Conservation (phyloP, 2,113 vertebrate genomes). For the Percopsis transmontana region DNA sequence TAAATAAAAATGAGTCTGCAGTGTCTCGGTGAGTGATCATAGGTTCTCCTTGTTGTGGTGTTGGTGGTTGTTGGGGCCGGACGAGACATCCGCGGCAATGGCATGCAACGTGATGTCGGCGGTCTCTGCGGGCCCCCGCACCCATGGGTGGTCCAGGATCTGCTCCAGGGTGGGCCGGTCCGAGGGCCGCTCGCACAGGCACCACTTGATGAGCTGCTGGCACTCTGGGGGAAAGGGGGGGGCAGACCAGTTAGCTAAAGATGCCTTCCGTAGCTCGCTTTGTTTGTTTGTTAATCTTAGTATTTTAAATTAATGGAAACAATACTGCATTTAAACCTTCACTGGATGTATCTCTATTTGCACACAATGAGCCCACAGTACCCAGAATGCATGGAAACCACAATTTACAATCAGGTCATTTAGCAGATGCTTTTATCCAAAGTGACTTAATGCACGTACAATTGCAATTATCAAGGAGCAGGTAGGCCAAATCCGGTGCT, state of each 20-base stretch:
- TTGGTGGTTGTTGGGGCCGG: slow-evolving; percentile 57
- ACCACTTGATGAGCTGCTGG: slow-evolving; percentile 89
- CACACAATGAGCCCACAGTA: too few relatives aligned
- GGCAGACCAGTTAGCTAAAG: too few relatives aligned
- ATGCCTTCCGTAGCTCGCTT: background rate
- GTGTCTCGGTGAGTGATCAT: slow-evolving; percentile 72
- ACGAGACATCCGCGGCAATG: slow-evolving; percentile 76
- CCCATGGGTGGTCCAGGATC: slow-evolving; percentile 88
- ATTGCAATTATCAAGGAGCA: too few relatives aligned
- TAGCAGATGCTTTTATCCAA: too few relatives aligned
- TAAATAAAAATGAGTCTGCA: slow-evolving; percentile 69
- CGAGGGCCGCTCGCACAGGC: slow-evolving; percentile 87
- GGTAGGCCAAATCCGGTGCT: too few relatives aligned
- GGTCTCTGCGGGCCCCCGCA: slow-evolving; percentile 78
- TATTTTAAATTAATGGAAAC: too few relatives aligned
- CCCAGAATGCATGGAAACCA: too few relatives aligned
- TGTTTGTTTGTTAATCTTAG: background rate
- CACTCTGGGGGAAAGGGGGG: slow-evolving; percentile 73
- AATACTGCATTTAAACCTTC: too few relatives aligned
- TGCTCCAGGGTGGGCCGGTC: slow-evolving; percentile 89
- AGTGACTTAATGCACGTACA: too few relatives aligned
- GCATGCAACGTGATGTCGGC: slow-evolving; percentile 81
- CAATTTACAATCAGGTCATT: too few relatives aligned
- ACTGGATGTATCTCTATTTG: too few relatives aligned
- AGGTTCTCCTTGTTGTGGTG: slow-evolving; percentile 90